Conservation (phyloP, 1,140 invertebrate genomes). For the Chymomyza costata region DNA sequence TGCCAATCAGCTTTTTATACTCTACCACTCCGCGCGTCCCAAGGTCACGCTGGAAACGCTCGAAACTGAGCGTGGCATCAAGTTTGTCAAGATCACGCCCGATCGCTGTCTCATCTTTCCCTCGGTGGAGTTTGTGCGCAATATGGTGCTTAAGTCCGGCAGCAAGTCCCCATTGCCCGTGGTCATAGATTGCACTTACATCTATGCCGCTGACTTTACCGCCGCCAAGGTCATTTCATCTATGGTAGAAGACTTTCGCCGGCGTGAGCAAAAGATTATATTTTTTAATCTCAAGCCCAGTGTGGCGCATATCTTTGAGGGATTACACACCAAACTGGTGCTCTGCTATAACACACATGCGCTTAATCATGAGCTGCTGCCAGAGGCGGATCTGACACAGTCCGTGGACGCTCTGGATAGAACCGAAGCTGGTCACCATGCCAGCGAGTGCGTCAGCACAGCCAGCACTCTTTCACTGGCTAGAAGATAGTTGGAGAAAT, state of each 20-base stretch:
- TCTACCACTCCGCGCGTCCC: conserved; percentile 92
- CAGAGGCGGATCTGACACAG: conserved; percentile 34
- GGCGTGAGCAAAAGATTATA: conserved; percentile 82
- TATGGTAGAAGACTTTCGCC: conserved; percentile 83
- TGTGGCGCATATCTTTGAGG: conserved; percentile 87
- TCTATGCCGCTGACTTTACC: conserved; percentile 88
- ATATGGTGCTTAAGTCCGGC: conserved; percentile 87
- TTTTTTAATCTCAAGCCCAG: conserved; percentile 89
- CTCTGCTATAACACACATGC: conserved; percentile 85
- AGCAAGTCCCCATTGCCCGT: conserved; percentile 81
- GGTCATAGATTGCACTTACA: conserved; percentile 90
- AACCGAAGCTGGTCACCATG: conserved; percentile 21
- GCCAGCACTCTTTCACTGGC: conserved; percentile 29
- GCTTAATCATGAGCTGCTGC: conserved; percentile 80
- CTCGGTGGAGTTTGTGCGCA: conserved; percentile 89
- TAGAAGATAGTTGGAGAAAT: conserved; percentile 12
- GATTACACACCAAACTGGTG: conserved; percentile 82
- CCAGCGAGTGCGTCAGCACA: conserved; percentile 49
- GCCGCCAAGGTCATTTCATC: conserved; percentile 85
- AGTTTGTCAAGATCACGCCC: conserved; percentile 88
- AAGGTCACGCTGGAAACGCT: conserved; percentile 87
- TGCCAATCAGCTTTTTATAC: conserved; percentile 89
- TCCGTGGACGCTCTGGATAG: conserved; percentile 52
- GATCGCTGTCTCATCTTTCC: conserved; percentile 92
- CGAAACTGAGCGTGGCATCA: conserved; percentile 79